Evolutionary conservation across 2,113 vertebrate species (phyloP).

Genomic region (Speoplatyrhinus poulsoni): DNA sequence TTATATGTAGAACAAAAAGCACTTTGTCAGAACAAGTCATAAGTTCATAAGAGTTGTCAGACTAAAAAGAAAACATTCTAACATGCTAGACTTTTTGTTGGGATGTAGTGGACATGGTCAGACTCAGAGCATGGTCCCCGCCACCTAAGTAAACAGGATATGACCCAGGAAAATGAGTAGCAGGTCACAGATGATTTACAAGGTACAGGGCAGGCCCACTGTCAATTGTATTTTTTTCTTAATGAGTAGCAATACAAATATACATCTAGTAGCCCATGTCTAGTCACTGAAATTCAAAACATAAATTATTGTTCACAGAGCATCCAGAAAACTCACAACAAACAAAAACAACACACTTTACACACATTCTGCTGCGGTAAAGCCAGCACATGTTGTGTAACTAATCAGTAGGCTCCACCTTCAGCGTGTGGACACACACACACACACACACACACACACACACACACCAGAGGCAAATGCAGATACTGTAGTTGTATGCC

Average conservation of each 20-base stretch:
- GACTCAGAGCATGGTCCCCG: constrained; percentile 22
- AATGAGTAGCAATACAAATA: too few species aligned
- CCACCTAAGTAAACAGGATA: constrained; percentile 57
- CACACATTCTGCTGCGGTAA: constrained; percentile 49
- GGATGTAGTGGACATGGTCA: constrained; percentile 3
- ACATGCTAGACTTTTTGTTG: too few species aligned
- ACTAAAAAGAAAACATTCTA: too few species aligned
- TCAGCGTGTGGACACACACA: constrained; percentile 27
- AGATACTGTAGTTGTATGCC: constrained; percentile 6
- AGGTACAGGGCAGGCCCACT: constrained; percentile 3
- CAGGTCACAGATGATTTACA: constrained; percentile 17
- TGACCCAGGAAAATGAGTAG: constrained; percentile 28
- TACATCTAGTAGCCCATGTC: too few species aligned
- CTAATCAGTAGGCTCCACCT: constrained; percentile 55
- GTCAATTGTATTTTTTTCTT: constrained; percentile 11
- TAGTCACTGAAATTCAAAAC: too few species aligned
- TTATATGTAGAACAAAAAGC: too few species aligned
- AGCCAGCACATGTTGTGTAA: constrained; percentile 61
- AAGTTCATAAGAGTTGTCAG: too few species aligned
- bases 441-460: constrained; percentile 11
- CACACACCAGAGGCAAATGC: constrained; percentile 24
- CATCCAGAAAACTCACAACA: constrained; percentile 4
- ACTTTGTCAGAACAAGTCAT: too few species aligned
- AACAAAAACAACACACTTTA: constrained; percentile 55
- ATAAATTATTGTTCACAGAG: background rate